Evolutionary conservation across 92 coral and sea anemone genomes (phyloP).

Genomic region (Epizoanthus ramosus): DNA sequence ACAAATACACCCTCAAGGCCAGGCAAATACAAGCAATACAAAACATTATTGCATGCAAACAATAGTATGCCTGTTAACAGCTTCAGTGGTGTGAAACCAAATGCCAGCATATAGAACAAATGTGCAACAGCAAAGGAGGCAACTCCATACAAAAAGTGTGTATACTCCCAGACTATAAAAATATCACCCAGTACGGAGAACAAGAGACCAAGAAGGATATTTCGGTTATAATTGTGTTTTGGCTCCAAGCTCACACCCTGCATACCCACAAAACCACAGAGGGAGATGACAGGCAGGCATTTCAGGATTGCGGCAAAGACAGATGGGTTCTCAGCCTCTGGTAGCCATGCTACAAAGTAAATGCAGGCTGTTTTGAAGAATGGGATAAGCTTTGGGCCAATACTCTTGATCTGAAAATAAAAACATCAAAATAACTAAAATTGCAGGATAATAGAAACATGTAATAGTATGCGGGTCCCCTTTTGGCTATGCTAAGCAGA

Average conservation of each 20-base stretch:
- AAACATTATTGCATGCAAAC: conserved; percentile 6
- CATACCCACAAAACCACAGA: conserved; percentile 58
- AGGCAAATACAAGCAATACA: conserved; percentile 52
- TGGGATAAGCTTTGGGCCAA: conserved; percentile 58
- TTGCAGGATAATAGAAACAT: background rate
- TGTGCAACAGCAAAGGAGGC: conserved; percentile 66
- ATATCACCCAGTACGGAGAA: conserved; percentile 72
- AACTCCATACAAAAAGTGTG: conserved; percentile 54
- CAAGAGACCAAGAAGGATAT: conserved; percentile 57
- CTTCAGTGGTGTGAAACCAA: conserved; percentile 58
- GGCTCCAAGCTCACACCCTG: conserved; percentile 49
- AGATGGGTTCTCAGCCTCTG: conserved; percentile 61
- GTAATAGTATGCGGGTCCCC: no score
- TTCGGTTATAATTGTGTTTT: conserved; percentile 52
- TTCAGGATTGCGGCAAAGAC: conserved; percentile 48
- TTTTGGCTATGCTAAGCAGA: background rate
- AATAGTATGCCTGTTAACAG: conserved; percentile 25
- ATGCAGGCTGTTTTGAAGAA: conserved; percentile 55
- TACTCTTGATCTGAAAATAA: conserved; percentile 47
- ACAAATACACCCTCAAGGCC: conserved; percentile 55
- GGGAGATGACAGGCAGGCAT: conserved; percentile 65
- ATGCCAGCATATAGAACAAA: conserved; percentile 56
- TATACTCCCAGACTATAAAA: conserved; percentile 67
- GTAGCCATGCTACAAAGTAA: conserved; percentile 64
- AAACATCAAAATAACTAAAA: background rate